A percentile compares a stretch with the other conserved stretches of the same genome.
phyloP scores from a whole-genome alignment of 2,888 invertebrate species.

The Epicampocera succincta region DNA sequence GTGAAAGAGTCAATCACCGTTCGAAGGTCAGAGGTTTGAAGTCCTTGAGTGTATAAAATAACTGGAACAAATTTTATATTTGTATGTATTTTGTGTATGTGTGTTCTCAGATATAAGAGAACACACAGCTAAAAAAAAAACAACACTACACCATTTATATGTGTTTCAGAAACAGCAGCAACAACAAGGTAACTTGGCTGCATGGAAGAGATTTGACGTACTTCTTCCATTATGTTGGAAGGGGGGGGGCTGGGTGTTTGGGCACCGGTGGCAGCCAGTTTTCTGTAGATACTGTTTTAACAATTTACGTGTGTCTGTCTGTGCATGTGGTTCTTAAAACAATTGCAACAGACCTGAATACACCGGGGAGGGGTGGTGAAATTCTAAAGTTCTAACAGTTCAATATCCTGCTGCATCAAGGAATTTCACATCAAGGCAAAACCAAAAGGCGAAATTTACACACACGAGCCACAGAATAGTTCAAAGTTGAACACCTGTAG shows the following conservation, averaged over 20 bases:
- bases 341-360: too few relatives aligned
- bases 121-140: background rate
- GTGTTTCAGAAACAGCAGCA: slow-evolving; percentile 28
- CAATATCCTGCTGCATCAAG: slow-evolving; percentile 46
- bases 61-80: slow-evolving; percentile 58
- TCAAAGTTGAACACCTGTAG: slow-evolving; percentile 23
- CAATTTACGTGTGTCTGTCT: slow-evolving; percentile 1
- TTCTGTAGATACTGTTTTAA: background rate
- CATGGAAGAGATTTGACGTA: slow-evolving; percentile 35
- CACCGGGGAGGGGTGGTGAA: slow-evolving; percentile 9
- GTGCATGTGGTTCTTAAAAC: background rate
- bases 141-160: background rate
- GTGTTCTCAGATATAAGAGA: slow-evolving; percentile 7
- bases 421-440: slow-evolving; percentile 29
- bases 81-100: background rate
- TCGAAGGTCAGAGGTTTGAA: slow-evolving; percentile 66
- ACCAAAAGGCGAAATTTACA: background rate
- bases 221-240: slow-evolving; percentile 18
- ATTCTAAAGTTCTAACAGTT: slow-evolving; percentile 22
- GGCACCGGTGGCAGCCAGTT: background rate
- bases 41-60: slow-evolving; percentile 65
- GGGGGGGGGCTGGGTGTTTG: background rate
- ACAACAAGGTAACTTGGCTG: background rate
- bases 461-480: background rate
- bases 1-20: slow-evolving; percentile 66